phyloP scores from a whole-genome alignment of 2,888 invertebrate genomes.

The Eilema sororculum region DNA sequence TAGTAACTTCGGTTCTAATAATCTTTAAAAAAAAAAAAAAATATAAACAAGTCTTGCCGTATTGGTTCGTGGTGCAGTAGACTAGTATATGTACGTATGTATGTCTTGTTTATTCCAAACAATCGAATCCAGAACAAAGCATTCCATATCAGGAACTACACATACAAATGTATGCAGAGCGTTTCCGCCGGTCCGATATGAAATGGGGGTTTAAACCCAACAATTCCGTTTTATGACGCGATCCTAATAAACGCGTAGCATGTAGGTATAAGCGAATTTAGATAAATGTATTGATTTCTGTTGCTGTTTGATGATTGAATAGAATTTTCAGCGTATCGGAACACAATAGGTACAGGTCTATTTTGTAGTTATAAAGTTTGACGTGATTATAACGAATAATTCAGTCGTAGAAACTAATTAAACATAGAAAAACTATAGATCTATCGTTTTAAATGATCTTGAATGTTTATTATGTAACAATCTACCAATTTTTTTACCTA shows the following conservation, averaged over 20 bases:
- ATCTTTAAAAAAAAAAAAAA: too few relatives aligned
- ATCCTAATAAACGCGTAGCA: constrained; percentile 34
- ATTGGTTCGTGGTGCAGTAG: too few relatives aligned
- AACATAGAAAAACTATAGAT: too few relatives aligned
- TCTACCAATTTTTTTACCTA: too few relatives aligned
- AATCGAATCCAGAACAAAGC: constrained; percentile 28
- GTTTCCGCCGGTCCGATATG: constrained; percentile 27
- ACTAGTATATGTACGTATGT: too few relatives aligned
- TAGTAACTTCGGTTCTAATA: too few relatives aligned
- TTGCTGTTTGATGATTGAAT: constrained; percentile 9
- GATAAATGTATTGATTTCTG: constrained; percentile 20
- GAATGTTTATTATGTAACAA: too few relatives aligned
- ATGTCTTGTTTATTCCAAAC: not conserved
- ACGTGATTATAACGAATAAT: too few relatives aligned
- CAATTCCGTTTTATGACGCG: constrained; percentile 38
- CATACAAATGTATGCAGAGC: constrained; percentile 33
- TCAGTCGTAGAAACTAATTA: too few relatives aligned
- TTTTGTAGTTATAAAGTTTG: too few relatives aligned
- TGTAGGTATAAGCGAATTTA: constrained; percentile 10
- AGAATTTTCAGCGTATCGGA: not conserved
- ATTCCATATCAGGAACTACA: constrained; percentile 32
- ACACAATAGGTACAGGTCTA: not conserved
- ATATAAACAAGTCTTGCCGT: too few relatives aligned
- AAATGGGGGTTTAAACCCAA: constrained; percentile 35
- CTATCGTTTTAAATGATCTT: too few relatives aligned